Conservation (phyloP, 2,113 vertebrate genomes). For the Hemicordylus capensis region DNA sequence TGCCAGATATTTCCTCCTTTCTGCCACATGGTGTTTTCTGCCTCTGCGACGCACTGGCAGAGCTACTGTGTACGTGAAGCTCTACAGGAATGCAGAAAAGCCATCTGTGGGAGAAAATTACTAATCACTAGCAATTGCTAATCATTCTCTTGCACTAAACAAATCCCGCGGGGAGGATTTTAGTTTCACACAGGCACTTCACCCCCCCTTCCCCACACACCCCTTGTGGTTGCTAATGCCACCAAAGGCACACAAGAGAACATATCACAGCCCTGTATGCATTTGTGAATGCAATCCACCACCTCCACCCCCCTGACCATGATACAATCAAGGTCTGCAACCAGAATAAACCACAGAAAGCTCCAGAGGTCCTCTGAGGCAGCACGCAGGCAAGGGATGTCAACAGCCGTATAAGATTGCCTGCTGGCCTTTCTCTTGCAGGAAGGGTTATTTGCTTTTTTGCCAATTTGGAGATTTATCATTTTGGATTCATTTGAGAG, state of each 20-base stretch:
- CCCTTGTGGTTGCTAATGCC: conserved; percentile 40
- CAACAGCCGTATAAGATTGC: neutral
- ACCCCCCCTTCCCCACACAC: neutral
- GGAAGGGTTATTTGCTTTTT: neutral
- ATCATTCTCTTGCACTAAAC: conserved; percentile 76
- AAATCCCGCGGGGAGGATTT: conserved; percentile 75
- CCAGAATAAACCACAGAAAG: conserved; percentile 63
- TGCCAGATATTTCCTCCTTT: conserved; percentile 40
- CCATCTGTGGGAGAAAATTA: conserved; percentile 78
- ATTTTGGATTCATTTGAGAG: neutral
- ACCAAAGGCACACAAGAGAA: conserved; percentile 63
- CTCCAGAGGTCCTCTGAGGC: conserved; percentile 50
- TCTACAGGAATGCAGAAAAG: conserved; percentile 73
- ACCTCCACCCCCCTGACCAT: conserved; percentile 1
- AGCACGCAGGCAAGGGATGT: conserved; percentile 31
- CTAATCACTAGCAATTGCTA: conserved; percentile 78
- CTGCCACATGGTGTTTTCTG: conserved; percentile 52
- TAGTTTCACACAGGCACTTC: conserved; percentile 56
- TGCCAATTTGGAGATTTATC: neutral
- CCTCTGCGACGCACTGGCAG: conserved; percentile 53
- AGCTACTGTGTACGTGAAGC: conserved; percentile 52
- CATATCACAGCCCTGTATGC: conserved; percentile 57
- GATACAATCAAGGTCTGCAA: conserved; percentile 64
- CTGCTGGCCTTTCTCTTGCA: neutral
- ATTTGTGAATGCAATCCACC: conserved; percentile 51